Evolutionary conservation across 1,140 invertebrate species (phyloP).

Genomic region (Ostrea denselamellosa): DNA sequence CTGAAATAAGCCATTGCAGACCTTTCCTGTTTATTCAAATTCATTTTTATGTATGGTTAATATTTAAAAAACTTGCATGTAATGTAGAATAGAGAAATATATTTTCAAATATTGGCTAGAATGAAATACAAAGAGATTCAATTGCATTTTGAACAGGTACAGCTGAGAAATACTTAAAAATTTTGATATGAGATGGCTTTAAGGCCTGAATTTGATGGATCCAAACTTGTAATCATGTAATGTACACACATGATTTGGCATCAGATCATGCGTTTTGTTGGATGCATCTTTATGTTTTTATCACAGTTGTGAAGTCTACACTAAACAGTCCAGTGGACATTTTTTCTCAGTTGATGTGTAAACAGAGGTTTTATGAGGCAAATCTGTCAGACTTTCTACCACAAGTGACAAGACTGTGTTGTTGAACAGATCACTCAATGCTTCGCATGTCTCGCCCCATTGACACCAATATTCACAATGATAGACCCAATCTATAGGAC

Average conservation of each 20-base stretch:
- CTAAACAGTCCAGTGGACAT: not conserved
- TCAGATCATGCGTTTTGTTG: not conserved
- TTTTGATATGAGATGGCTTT: too few relatives aligned
- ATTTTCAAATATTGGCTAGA: too few relatives aligned
- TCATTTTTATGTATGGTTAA: too few relatives aligned
- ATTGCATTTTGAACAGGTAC: too few relatives aligned
- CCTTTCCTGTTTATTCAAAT: too few relatives aligned
- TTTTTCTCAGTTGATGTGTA: not conserved
- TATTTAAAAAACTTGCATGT: too few relatives aligned
- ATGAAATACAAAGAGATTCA: too few relatives aligned
- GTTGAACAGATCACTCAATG: conserved; percentile 22
- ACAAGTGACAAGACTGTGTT: conserved; percentile 33
- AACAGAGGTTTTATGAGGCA: conserved; percentile 20
- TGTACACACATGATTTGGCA: not conserved
- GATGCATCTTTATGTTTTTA: not conserved
- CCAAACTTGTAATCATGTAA: conserved; percentile 11
- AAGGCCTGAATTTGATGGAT: not conserved
- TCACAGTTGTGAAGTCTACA: not conserved
- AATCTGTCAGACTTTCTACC: conserved; percentile 19
- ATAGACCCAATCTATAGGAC: not conserved
- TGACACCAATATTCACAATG: not conserved
- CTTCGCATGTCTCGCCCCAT: not conserved
- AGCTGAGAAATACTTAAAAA: too few relatives aligned
- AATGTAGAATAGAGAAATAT: too few relatives aligned
- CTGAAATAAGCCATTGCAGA: too few relatives aligned